These are phyloP conservation scores for Spodoptera frugiperda DNA, from an alignment of 1,140 invertebrate genomes.

Conservation along the genomic window DNA sequence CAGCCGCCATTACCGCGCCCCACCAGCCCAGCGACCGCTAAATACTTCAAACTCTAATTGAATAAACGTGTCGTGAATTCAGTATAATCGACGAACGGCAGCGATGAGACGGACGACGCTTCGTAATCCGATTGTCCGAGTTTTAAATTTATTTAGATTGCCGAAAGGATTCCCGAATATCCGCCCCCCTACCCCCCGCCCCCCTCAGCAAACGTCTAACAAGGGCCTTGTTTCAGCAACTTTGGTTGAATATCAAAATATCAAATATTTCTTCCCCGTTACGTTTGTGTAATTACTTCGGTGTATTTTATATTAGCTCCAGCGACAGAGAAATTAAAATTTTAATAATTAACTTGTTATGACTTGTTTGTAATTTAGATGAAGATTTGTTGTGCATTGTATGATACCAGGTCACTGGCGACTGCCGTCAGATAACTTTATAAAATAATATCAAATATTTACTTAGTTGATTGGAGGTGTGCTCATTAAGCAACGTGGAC, in stretches of 20 bases:
- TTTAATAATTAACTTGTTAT: conserved; percentile 47
- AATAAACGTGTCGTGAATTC: conserved; percentile 68
- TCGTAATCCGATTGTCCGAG: conserved; percentile 53
- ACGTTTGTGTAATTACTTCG: conserved; percentile 45
- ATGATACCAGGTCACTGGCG: conserved; percentile 11
- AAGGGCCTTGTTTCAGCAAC: conserved; percentile 53
- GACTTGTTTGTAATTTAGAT: conserved; percentile 40
- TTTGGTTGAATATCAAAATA: conserved; percentile 57
- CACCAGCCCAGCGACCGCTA: conserved; percentile 45
- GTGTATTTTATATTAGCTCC: conserved; percentile 43
- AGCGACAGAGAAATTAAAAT: conserved; percentile 46
- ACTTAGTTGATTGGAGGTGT: not conserved
- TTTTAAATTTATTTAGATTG: conserved; percentile 63
- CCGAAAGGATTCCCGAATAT: conserved; percentile 53
- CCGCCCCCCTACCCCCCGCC: not conserved
- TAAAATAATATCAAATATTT: conserved; percentile 16
- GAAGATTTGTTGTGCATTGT: conserved; percentile 12
- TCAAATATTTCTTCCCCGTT: conserved; percentile 44
- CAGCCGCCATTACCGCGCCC: conserved; percentile 32
- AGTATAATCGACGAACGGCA: conserved; percentile 55
- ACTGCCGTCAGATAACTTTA: not conserved
- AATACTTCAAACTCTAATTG: conserved; percentile 67
- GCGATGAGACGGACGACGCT: conserved; percentile 48
- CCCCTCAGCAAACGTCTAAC: conserved; percentile 42
- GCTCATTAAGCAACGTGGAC: conserved; percentile 7